These are phyloP conservation scores for Anarhynchus alexandrinus DNA, from an alignment of 2,113 vertebrate genomes.

Conservation along the genomic window DNA sequence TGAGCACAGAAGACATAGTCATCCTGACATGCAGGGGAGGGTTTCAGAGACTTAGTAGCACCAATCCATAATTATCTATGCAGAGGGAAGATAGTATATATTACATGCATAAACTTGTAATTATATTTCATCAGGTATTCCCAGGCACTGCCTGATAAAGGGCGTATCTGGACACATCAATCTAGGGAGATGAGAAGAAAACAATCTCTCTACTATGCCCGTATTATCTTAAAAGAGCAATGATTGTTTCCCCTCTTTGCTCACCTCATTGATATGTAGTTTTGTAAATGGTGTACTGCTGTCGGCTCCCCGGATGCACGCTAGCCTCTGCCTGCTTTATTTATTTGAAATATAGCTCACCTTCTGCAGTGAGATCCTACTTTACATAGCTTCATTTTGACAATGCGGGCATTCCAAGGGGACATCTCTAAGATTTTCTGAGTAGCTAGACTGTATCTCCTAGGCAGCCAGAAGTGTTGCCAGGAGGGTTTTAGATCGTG, in stretches of 20 bases:
- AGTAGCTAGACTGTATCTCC: background rate
- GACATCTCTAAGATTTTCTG: background rate
- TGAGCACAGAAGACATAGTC: background rate
- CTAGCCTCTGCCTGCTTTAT: background rate
- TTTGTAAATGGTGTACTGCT: background rate
- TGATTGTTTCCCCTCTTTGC: background rate
- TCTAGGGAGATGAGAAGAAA: background rate
- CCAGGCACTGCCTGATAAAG: background rate
- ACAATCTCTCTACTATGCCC: background rate
- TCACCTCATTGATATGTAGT: background rate
- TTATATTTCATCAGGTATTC: background rate
- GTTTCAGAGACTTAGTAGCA: background rate
- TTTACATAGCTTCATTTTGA: background rate
- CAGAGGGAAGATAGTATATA: background rate
- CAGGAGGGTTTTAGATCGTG: background rate
- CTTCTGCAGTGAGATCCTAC: background rate
- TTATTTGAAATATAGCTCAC: background rate
- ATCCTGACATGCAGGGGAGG: background rate
- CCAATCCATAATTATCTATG: background rate
- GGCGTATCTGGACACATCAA: background rate
- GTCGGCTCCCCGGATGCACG: fast-evolving
- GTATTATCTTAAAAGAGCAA: background rate
- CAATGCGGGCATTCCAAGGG: background rate
- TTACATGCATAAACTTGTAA: background rate
- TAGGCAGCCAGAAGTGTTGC: background rate